Percentiles rank a stretch among this genome's conserved stretches.
phyloP scores from a whole-genome alignment of 1,140 invertebrate genomes.

The Drosophila santomea region DNA sequence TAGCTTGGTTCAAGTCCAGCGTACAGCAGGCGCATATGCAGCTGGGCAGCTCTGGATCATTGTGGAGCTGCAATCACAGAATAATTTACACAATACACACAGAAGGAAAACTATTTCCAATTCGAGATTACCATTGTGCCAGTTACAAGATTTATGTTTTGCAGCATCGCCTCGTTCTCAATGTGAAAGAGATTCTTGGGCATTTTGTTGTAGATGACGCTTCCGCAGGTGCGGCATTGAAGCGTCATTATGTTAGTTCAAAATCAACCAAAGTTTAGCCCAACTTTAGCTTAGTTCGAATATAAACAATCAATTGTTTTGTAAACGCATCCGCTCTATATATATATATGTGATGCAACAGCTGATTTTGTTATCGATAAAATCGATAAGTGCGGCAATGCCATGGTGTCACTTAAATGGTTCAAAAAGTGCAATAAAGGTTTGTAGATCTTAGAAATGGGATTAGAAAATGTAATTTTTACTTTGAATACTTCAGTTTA shows the following conservation, averaged over 20 bases:
- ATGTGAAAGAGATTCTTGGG: slow-evolving; percentile 58
- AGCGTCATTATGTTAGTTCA: slow-evolving; percentile 36
- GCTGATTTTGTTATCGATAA: slow-evolving; percentile 4
- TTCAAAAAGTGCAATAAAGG: not conserved
- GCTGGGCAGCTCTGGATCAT: slow-evolving; percentile 33
- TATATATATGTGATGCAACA: not conserved
- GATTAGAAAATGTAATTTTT: too few relatives aligned
- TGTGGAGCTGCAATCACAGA: slow-evolving; percentile 25
- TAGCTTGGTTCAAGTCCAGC: slow-evolving; percentile 51
- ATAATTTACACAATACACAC: not conserved
- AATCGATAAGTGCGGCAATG: slow-evolving; percentile 1
- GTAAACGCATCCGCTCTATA: not conserved
- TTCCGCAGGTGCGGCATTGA: slow-evolving; percentile 55
- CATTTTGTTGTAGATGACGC: slow-evolving; percentile 59
- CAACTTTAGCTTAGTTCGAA: not conserved
- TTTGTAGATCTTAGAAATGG: not conserved
- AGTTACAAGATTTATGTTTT: slow-evolving; percentile 37
- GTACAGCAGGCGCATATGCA: slow-evolving; percentile 67
- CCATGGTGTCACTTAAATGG: not conserved
- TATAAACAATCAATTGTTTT: slow-evolving; percentile 20
- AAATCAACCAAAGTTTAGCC: not conserved
- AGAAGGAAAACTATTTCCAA: not conserved
- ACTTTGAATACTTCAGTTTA: too few relatives aligned
- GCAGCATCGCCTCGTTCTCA: slow-evolving; percentile 35
- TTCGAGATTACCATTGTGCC: slow-evolving; percentile 38